Base-by-base conservation (phyloP, 2,888 invertebrate genomes). In the Teleiodes luculella region DNA sequence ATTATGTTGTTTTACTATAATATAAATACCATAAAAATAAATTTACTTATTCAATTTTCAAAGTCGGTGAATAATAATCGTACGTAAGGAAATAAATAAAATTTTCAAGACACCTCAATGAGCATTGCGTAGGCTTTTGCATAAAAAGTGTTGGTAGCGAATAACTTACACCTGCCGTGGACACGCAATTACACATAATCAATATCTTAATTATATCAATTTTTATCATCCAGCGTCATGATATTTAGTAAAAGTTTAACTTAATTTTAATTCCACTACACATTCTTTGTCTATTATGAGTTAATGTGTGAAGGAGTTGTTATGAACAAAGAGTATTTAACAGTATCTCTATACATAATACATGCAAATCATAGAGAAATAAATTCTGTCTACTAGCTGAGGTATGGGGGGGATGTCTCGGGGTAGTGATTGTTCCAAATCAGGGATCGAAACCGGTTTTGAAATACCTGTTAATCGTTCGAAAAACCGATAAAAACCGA, bases 121-220 rank as follows among this genome's bases (percentile, higher is more conserved):
- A 43, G n/a, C 43, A 43, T 13, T 28, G 24, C 43, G 20, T 43
- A n/a, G 28, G n/a, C 43, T 43, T 43, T 43, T 43, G 20, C 18
- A 41, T n/a, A 35, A 41, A 58, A 61, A 65, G 72, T 24, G 24
- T 70, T 70, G 70, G 61, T 54, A 45, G 46, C 56, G 58, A 70
- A 67, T 66, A 51, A 52, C n/a, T 33, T 20, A 47, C 75, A 76
- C 69, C 76, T 77, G 76, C 75, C 60, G 13, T 28, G n/a, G 39
- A 52, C 54, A 52, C 61, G 64, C 67, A 67, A 67, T 68, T 66
- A 69, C 59, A 64, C 64, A 66, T 70, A 74, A 73, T 73, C 75
- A 73, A 76, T 76, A 76, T 76, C 67, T 70, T 74, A 74, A 77
- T 74, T 73, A 70, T 70, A 70, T 61, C 64, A 59, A 72, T 71